Evolutionary conservation across 2,888 invertebrate genomes (phyloP).

Genomic region (Ophioninae sp.): DNA sequence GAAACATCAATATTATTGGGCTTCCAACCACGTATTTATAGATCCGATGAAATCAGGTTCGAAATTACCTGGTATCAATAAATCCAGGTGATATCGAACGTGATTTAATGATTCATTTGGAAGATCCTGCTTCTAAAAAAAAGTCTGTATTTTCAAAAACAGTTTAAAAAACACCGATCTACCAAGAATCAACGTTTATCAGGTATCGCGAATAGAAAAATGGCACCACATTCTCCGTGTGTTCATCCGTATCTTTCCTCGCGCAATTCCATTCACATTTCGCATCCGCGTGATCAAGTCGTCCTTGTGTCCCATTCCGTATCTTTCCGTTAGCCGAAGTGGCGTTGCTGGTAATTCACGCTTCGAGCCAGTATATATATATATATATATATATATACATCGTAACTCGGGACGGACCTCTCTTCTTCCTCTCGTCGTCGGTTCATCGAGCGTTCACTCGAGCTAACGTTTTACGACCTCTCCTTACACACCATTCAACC

Average conservation of each 20-base stretch:
- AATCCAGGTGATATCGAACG: too few species aligned
- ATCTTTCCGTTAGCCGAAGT: conserved; percentile 46
- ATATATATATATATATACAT: neutral
- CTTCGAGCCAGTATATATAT: conserved; percentile 13
- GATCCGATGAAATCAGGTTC: too few species aligned
- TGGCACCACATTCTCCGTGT: neutral
- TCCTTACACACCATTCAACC: conserved; percentile 66
- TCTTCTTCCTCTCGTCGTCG: conserved; percentile 37
- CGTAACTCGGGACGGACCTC: conserved; percentile 20
- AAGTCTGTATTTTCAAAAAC: too few species aligned
- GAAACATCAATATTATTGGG: neutral
- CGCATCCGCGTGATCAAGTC: conserved; percentile 57
- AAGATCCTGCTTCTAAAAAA: too few species aligned
- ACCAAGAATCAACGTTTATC: too few species aligned
- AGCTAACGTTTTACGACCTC: conserved; percentile 67
- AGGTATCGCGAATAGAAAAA: too few species aligned
- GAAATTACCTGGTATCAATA: too few species aligned
- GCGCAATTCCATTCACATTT: conserved; percentile 61
- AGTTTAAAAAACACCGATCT: too few species aligned
- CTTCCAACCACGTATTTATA: neutral
- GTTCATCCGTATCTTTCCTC: neutral
- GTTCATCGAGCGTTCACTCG: conserved; percentile 61
- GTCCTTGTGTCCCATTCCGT: conserved; percentile 64
- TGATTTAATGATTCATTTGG: too few species aligned
- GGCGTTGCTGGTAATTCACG: conserved; percentile 50